Base-by-base conservation (phyloP, 2,797 vertebrate genomes). In the Sebastes oblongus region DNA sequence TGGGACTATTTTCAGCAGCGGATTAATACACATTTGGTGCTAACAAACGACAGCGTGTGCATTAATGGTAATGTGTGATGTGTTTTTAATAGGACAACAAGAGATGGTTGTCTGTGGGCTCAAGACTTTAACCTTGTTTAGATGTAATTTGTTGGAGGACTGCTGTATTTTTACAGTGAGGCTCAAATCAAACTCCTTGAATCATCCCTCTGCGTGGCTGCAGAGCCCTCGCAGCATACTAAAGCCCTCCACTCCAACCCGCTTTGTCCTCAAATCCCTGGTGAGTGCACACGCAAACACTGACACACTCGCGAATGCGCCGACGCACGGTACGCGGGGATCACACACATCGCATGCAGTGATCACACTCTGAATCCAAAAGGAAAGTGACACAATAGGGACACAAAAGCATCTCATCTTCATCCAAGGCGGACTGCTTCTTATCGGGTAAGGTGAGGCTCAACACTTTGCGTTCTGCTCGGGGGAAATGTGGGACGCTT, bases 361-460 rank as follows among this genome's bases (percentile, higher is more conserved):
- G 82, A 92, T 92, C 89, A 85, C 85, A 46, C 73, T 62, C 73
- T 29, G 66, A 77, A 81, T 75, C 90, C 85, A 78, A 91, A 92
- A 86, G 87, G 76, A 91, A 92, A 86, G 88, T 88, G 91, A 94
- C 91, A 93, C 91, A 94, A 93, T 89, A 89, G 82, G 93, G 90
- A 86, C 93, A 93, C 73, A 77, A 79, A 88, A 78, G 81, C 75
- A 82, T 87, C 83, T 84, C 89, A 82, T 89, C 80, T 78, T 77
- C 81, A 72, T 84, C 85, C 68, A 36, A 88, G 65, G 76, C 62
- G 34, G 84, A 80, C 83, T 77, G 84, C 78, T 89, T 80, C 81
- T 78, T 75, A 91, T 90, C 75, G 20, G 72, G 70, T 74, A 62
- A 90, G 90, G 90, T 92, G 88, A 86, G 24, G 24, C 78, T 86